phyloP scores from a whole-genome alignment of 23 tunicate species.

The Halocynthia roretzi region DNA sequence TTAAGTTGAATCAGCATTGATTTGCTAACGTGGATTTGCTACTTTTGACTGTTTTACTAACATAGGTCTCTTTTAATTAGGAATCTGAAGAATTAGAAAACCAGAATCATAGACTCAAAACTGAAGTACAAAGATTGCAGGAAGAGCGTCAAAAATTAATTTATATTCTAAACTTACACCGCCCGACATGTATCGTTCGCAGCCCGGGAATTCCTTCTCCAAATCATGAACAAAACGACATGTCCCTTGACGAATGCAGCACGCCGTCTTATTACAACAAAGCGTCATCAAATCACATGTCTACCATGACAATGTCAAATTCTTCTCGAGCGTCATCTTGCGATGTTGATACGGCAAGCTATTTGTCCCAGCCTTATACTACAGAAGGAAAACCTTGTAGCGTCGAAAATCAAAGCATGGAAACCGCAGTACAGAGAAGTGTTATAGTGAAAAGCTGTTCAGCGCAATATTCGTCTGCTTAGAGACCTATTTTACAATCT shows the following conservation, averaged over 20 bases:
- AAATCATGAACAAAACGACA: not conserved
- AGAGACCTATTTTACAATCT: too few relatives aligned
- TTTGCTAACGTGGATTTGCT: not conserved
- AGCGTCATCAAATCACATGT: not conserved
- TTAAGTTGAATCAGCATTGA: not conserved
- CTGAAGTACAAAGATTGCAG: constrained; percentile 55
- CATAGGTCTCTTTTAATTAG: constrained; percentile 18
- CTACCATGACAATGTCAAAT: too few relatives aligned
- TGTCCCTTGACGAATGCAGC: not conserved
- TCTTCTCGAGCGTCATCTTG: constrained; percentile 1
- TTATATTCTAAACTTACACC: constrained; percentile 59
- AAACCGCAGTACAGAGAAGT: constrained; percentile 1
- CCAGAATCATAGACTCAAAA: constrained; percentile 41
- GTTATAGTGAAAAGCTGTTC: constrained; percentile 20
- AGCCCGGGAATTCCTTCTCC: constrained; percentile 14
- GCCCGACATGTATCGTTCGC: constrained; percentile 50
- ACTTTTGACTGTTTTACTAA: not conserved
- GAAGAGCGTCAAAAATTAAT: constrained; percentile 69
- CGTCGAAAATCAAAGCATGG: not conserved
- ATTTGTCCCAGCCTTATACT: not conserved
- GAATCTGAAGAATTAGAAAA: constrained; percentile 79
- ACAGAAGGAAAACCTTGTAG: not conserved
- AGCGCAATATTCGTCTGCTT: constrained; percentile 1
- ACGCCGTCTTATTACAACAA: not conserved
- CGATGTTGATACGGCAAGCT: not conserved